Evolutionary conservation across 2,888 invertebrate species (phyloP), one percentile per base, ranked within the genome.

Genomic region (Athalia circularis): DNA sequence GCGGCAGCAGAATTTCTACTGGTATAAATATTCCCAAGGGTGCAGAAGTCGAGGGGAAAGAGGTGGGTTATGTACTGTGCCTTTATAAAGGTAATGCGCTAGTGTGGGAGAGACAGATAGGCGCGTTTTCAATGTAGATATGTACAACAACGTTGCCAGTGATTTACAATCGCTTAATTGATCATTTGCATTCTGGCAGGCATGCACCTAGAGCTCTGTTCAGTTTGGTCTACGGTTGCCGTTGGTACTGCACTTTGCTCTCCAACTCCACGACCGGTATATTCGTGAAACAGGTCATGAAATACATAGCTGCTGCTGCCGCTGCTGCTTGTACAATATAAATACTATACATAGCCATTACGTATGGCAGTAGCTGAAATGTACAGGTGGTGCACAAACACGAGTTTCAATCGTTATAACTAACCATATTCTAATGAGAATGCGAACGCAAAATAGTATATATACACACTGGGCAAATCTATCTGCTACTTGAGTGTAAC

Each of bases 121-220:
- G 11, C 61, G 43, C 29, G 29, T 29, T 65, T 13, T 48, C 47
- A 5, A 43, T 29, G n/a, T 11, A 54, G n/a, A 47, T 59, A 59
- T 29, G n/a, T 59, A 59, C 59, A 54, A 72, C 45, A 72, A 81
- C 79, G 84, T 83, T 83, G 82, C 81, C 29, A 81, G 84, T 88
- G 87, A 89, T 89, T 88, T 87, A 87, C 85, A 85, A 83, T 85
- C 83, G 82, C 85, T 88, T 89, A 88, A 89, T 89, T 88, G 89
- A 88, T 88, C 87, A 87, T 88, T 89, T 88, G 87, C 87, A 88
- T 89, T 87, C 87, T 81, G 81, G 78, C 77, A 75, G 79, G 76
- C 64, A 64, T 61, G 77, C 77, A 48, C 5, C 50, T 47, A 54
- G 65, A 75, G 79, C 50, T 64, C 74, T 57, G 77, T 77, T 70